A percentile compares a stretch with the other conserved stretches of the same genome.
These are phyloP conservation scores for Acanthosepion esculentum DNA, from an alignment of 2,888 invertebrate species.

Conservation along the genomic window DNA sequence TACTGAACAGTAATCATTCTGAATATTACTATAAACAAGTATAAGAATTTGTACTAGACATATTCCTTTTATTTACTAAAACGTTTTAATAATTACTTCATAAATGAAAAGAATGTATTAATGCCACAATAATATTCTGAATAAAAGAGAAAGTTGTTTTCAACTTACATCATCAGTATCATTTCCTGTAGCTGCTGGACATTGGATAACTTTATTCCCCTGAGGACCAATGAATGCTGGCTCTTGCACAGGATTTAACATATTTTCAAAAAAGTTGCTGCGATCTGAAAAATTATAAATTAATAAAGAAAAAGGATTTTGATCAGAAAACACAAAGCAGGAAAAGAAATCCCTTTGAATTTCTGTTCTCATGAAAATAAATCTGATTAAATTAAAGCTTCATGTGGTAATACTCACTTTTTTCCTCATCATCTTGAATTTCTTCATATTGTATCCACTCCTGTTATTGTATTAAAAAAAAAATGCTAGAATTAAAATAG, in stretches of 20 bases:
- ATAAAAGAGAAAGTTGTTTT: background rate
- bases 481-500: background rate
- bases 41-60: too few species aligned
- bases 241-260: slow-evolving; percentile 54
- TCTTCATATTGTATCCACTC: slow-evolving; percentile 97
- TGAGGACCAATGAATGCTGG: slow-evolving; percentile 75
- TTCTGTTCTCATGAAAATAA: background rate
- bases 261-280: slow-evolving; percentile 85
- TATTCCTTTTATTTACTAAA: too few species aligned
- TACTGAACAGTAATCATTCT: too few species aligned
- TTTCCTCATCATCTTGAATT: slow-evolving; percentile 90
- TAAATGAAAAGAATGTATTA: background rate
- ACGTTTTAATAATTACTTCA: too few species aligned
- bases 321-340: background rate
- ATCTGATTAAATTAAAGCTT: background rate
- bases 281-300: slow-evolving; percentile 80
- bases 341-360: background rate
- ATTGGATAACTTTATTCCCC: slow-evolving; percentile 67
- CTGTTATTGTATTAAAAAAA: slow-evolving; percentile 71
- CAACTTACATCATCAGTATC: slow-evolving; percentile 69
- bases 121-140: background rate
- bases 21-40: too few species aligned
- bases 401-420: slow-evolving; percentile 76
- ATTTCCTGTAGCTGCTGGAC: slow-evolving; percentile 74
- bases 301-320: background rate